Percentiles rank a stretch among this genome's conserved stretches.
These are phyloP conservation scores for Vespertilio murinus DNA, from an alignment of 2,797 vertebrate genomes.

Conservation along the genomic window DNA sequence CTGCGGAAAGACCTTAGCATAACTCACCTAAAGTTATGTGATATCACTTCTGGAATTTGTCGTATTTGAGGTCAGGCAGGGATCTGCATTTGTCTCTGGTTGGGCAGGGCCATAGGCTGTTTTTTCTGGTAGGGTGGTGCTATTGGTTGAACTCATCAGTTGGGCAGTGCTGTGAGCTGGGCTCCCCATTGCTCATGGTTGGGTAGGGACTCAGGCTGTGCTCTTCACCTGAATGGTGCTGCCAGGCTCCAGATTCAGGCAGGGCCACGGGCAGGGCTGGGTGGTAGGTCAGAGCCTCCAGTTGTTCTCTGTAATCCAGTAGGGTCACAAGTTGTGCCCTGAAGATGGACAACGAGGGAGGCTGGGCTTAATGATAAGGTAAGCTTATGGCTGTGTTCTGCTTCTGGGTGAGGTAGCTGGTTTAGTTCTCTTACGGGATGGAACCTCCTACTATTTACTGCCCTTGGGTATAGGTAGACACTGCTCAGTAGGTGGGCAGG, in stretches of 20 bases:
- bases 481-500: neutral
- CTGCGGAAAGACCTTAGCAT: no score
- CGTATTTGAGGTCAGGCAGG: no score
- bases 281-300: neutral
- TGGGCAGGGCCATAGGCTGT: no score
- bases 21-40: no score
- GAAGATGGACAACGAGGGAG: neutral
- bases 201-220: neutral
- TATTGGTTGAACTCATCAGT: no score
- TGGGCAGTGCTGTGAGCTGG: no score
- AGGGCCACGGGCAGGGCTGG: neutral
- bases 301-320: neutral
- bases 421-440: neutral
- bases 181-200: no score
- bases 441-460: neutral
- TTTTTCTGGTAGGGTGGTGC: no score
- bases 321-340: neutral
- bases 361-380: neutral
- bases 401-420: neutral
- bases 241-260: neutral
- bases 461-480: neutral
- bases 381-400: neutral
- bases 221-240: neutral
- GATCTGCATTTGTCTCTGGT: no score
- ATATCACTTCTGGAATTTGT: no score